These are phyloP conservation scores for Propsilocerus akamusi DNA, from an alignment of 1,140 invertebrate genomes.

Conservation along the genomic window DNA sequence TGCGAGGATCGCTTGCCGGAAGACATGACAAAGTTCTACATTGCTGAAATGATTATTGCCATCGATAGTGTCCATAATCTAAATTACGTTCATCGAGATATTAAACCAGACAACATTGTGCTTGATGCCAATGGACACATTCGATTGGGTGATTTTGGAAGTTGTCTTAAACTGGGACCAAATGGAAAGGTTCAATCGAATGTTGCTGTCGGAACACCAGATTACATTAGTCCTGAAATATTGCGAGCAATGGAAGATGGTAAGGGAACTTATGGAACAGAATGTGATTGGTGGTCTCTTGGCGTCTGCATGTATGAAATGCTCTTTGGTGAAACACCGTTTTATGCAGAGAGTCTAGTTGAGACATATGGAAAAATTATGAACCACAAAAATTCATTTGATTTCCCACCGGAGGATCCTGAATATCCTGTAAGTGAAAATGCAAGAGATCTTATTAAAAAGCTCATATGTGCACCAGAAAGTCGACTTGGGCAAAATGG, in stretches of 20 bases:
- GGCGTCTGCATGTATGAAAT: slow-evolving; percentile 99
- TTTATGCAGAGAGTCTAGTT: slow-evolving; percentile 97
- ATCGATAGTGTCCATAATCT: slow-evolving; percentile 92
- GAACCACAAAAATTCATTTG: slow-evolving; percentile 98
- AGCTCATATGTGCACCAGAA: slow-evolving; percentile 87
- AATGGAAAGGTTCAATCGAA: slow-evolving; percentile 90
- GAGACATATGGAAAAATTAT: slow-evolving; percentile 99
- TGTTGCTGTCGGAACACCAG: slow-evolving; percentile 97
- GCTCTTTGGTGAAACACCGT: slow-evolving; percentile 97
- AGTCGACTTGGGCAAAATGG: slow-evolving; percentile 88
- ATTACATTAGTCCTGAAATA: slow-evolving; percentile 99
- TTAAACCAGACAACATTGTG: slow-evolving; percentile 97
- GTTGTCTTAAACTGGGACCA: slow-evolving; percentile 75
- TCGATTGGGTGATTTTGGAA: slow-evolving; percentile 94
- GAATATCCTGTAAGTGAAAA: slow-evolving; percentile 63
- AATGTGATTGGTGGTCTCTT: slow-evolving; percentile 99
- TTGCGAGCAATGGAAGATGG: slow-evolving; percentile 95
- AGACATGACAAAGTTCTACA: slow-evolving; percentile 97
- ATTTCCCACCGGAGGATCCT: slow-evolving; percentile 75
- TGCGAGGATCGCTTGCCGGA: slow-evolving; percentile 96
- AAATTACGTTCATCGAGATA: slow-evolving; percentile 92
- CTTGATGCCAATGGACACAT: slow-evolving; percentile 97
- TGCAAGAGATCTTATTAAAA: slow-evolving; percentile 88
- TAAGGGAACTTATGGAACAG: slow-evolving; percentile 90
- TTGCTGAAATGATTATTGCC: slow-evolving; percentile 96